These are phyloP conservation scores for Neelides folsomi DNA, from an alignment of 2,888 invertebrate species.

Conservation along the genomic window DNA sequence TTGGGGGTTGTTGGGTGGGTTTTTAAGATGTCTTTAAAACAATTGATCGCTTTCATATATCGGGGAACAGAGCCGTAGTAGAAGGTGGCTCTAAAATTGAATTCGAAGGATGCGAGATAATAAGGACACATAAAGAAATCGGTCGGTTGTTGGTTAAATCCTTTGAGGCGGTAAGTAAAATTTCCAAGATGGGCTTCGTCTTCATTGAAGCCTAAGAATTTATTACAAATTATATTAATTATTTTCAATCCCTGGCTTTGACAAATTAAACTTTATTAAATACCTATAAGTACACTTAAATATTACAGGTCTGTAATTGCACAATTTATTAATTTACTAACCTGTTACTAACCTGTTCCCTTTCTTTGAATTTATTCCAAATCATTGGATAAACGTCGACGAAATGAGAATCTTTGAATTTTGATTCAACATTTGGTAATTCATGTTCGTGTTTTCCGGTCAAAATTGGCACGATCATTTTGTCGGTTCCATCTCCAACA, in stretches of 20 bases:
- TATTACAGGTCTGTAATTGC: too few relatives aligned
- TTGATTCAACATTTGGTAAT: constrained; percentile 36
- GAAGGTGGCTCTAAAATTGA: too few relatives aligned
- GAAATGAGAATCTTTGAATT: background rate
- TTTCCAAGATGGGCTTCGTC: constrained; percentile 37
- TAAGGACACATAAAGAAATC: constrained; percentile 39
- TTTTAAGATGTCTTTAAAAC: constrained; percentile 33
- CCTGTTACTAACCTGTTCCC: constrained; percentile 38
- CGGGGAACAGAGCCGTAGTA: constrained; percentile 35
- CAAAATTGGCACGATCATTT: constrained; percentile 10
- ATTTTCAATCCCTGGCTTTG: too few relatives aligned
- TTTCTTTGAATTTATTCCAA: constrained; percentile 37
- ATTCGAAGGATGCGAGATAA: too few relatives aligned
- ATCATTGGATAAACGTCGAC: constrained; percentile 36
- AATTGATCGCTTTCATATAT: constrained; percentile 35
- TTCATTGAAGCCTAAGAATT: constrained; percentile 38
- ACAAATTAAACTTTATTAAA: too few relatives aligned
- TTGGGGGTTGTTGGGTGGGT: constrained; percentile 29
- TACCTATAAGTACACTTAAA: too few relatives aligned
- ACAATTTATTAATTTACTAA: too few relatives aligned
- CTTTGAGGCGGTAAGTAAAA: constrained; percentile 38
- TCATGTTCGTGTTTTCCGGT: constrained; percentile 21
- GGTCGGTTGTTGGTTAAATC: constrained; percentile 37
- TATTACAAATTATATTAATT: too few relatives aligned
- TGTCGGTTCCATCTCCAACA: constrained; percentile 16